These are phyloP conservation scores for Ornithoptera priamus DNA, from an alignment of 2,888 invertebrate genomes.

Conservation along the genomic window DNA sequence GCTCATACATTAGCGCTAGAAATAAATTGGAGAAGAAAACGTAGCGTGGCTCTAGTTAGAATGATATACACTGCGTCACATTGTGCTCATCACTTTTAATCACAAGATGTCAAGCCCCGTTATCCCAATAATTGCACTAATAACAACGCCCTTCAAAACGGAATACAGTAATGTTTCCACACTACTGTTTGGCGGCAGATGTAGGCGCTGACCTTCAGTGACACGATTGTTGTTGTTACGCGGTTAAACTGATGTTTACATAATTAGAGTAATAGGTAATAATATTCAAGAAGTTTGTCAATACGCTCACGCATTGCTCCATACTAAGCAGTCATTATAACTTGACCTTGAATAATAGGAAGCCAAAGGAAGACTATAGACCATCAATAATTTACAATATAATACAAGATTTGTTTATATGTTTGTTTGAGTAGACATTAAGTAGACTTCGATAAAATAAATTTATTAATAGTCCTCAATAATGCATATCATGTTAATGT, in stretches of 20 bases:
- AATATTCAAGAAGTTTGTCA: not conserved
- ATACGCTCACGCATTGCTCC: not conserved
- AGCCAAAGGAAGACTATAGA: conserved; percentile 9
- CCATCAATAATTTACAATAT: not conserved
- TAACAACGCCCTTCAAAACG: no score
- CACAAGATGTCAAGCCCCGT: no score
- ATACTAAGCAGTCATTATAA: conserved; percentile 15
- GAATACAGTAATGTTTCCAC: no score
- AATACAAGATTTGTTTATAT: not conserved
- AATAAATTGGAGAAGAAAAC: no score
- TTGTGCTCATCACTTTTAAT: no score
- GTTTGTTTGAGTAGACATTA: not conserved
- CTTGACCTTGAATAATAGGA: conserved; percentile 14
- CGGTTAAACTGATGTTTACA: not conserved
- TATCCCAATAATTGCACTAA: no score
- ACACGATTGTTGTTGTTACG: not conserved
- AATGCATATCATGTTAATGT: not conserved
- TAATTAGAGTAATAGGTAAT: not conserved
- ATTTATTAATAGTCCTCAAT: conserved; percentile 1
- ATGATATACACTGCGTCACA: no score
- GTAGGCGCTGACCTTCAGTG: not conserved
- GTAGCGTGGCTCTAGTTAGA: no score
- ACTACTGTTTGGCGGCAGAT: no score
- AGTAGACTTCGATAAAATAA: conserved; percentile 5
- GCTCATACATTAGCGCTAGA: no score